A percentile compares a stretch with the other conserved stretches of the same genome.
phyloP scores from a whole-genome alignment of 2,113 vertebrate genomes.

The Poeciliopsis occidentalis region DNA sequence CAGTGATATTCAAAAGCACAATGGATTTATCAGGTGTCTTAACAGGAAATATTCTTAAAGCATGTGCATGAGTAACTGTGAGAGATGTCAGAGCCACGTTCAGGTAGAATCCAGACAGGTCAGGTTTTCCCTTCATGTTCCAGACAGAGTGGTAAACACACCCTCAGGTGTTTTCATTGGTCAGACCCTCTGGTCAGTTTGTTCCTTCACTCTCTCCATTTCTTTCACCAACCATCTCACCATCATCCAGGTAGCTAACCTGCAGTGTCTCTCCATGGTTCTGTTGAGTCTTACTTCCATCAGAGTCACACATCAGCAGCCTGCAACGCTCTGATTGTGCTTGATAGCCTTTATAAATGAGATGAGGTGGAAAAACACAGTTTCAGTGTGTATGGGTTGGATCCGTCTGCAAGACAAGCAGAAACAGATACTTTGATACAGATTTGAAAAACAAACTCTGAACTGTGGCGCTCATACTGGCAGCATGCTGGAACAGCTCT shows the following conservation, averaged over 20 bases:
- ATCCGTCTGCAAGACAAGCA: slow-evolving; percentile 86
- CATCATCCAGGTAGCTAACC: background rate
- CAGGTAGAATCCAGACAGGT: background rate
- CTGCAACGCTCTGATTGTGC: slow-evolving; percentile 9
- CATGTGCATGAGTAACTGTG: background rate
- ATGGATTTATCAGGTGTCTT: background rate
- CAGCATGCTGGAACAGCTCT: too few relatives aligned
- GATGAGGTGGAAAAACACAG: slow-evolving; percentile 98
- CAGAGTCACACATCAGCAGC: slow-evolving; percentile 26
- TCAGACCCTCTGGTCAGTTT: background rate
- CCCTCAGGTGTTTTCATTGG: background rate
- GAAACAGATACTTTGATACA: background rate
- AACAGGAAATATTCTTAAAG: background rate
- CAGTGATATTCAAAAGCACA: background rate
- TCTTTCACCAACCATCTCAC: background rate
- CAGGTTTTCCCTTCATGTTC: background rate
- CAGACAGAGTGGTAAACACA: background rate
- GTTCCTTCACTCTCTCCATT: background rate
- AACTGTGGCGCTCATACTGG: too few relatives aligned
- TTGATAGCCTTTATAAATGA: slow-evolving; percentile 84
- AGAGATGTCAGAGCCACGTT: background rate
- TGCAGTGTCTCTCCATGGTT: background rate
- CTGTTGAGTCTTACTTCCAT: background rate
- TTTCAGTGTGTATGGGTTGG: slow-evolving; percentile 97
- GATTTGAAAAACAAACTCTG: background rate